Percentiles rank a stretch among this genome's conserved stretches.
Conservation (phyloP, 2,888 invertebrate genomes). For the Philereme transversata region DNA sequence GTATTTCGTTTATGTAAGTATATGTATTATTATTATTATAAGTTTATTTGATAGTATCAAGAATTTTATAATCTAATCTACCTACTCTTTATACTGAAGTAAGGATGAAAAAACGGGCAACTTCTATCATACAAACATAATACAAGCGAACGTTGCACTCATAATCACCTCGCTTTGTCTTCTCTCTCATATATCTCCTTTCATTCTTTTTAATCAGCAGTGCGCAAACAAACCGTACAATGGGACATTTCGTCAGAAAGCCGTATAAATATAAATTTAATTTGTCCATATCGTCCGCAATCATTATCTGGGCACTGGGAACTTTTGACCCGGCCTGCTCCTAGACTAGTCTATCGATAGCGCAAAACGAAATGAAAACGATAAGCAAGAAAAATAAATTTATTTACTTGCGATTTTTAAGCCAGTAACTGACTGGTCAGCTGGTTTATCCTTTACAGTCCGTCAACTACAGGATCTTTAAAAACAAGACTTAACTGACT, state of each 20-base stretch:
- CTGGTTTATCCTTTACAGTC: too few relatives aligned
- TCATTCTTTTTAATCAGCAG: constrained; percentile 13
- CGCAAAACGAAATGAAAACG: neutral
- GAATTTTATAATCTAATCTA: too few relatives aligned
- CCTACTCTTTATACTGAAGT: too few relatives aligned
- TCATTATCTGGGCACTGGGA: constrained; percentile 1
- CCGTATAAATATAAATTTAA: constrained; percentile 17
- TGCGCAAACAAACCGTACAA: constrained; percentile 4
- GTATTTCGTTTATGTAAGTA: too few relatives aligned
- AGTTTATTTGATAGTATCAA: too few relatives aligned
- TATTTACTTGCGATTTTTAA: too few relatives aligned
- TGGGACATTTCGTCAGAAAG: constrained; percentile 14
- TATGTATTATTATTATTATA: too few relatives aligned
- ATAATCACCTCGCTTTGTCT: neutral
- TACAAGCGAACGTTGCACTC: neutral
- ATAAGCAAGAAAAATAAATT: neutral
- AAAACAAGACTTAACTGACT: too few relatives aligned
- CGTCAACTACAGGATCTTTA: too few relatives aligned
- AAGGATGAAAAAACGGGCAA: too few relatives aligned
- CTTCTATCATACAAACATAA: too few relatives aligned
- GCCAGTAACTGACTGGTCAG: too few relatives aligned
- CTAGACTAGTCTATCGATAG: neutral
- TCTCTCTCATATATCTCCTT: neutral
- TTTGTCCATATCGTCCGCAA: constrained; percentile 12
- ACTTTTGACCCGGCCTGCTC: neutral